Base-by-base conservation (phyloP, 2,113 vertebrate species). In the Chunga burmeisteri region DNA sequence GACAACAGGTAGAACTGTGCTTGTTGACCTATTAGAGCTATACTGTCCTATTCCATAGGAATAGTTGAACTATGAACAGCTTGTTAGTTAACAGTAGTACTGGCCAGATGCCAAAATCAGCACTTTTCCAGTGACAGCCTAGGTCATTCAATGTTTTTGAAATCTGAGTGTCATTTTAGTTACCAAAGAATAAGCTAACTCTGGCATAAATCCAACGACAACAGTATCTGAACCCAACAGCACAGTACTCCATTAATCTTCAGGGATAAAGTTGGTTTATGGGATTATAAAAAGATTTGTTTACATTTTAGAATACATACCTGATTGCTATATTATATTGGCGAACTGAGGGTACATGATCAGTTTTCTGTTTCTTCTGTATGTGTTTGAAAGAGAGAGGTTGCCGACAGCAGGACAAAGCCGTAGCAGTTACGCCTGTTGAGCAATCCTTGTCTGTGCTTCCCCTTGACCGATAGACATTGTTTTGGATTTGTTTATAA, bases 301-400 rank as follows among this genome's bases (percentile, higher is more conserved):
- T 94, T 93, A 49, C 27, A 53, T 77, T 86, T 91, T 66, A 78
- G 61, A 90, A 94, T 88, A 71, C 98, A 21, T 97, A 98, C 98
- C 98, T 95, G 58, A 56, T 55, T 80, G 88, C 56, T 75, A 2
- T 40, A 78, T 70, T 85, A 74, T 74, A 94, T 63, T 96, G 96
- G 88, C 96, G 97, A 97, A 97, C 86, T 40, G 91, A 92, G 93
- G 97, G 90, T 26, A 68, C 73, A 74, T 97, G 98, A 97, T 98
- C 96, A 78, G 97, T 99, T 98, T 98, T 99, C 97, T 98, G 98
- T 98, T 99, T 99, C 98, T 99, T 99, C 96, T 98, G 92, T 61
- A 98, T 65, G 34, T 99, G 98, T 97, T 96, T 98, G 96, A 97
- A 98, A 97, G 97, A 97, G 88, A 96, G 84, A 93, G 94, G 61